Conservation (phyloP, 1,140 invertebrate species). For the Cheumatopsyche charites region DNA sequence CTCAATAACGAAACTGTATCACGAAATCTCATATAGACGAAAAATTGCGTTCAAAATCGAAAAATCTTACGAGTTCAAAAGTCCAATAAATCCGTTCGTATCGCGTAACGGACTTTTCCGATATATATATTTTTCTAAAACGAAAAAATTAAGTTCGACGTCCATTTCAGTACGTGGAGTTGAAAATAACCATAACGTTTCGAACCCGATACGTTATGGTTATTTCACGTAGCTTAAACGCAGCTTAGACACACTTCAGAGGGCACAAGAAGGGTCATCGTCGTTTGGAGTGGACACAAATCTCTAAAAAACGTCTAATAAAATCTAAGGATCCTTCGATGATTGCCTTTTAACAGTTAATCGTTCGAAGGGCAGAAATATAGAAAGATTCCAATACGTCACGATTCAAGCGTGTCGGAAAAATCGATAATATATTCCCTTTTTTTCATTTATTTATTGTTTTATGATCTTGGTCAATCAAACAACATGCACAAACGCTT, state of each 20-base stretch:
- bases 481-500: no score
- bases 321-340: conserved; percentile 5
- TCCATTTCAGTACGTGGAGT: conserved; percentile 2
- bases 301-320: background rate
- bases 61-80: background rate
- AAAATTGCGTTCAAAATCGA: background rate
- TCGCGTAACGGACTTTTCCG: background rate
- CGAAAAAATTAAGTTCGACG: conserved; percentile 13
- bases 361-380: background rate
- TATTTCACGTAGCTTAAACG: conserved; percentile 28
- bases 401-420: no score
- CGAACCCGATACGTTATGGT: conserved; percentile 9
- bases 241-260: conserved; percentile 35
- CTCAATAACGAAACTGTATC: background rate
- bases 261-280: background rate
- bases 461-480: no score
- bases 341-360: conserved; percentile 12
- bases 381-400: background rate
- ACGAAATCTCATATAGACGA: background rate
- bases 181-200: background rate
- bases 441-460: no score
- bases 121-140: background rate
- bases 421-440: no score
- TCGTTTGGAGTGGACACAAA: conserved; percentile 24
- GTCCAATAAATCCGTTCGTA: background rate